Percentiles rank a stretch among this genome's conserved stretches.
Evolutionary conservation across 2,888 invertebrate genomes (phyloP).

Genomic region (Ptilodon capucinus): DNA sequence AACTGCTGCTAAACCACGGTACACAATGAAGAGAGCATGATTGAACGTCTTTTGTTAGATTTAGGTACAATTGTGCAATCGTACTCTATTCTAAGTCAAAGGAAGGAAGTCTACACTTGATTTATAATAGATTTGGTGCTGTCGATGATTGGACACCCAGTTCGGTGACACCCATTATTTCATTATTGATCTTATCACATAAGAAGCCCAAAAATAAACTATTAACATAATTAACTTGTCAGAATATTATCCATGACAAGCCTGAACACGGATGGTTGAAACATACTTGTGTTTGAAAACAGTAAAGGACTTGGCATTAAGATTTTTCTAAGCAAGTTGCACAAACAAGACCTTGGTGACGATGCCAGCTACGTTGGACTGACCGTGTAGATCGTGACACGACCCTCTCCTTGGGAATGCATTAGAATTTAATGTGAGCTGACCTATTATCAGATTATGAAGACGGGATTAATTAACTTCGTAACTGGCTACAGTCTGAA

Average conservation of each 20-base stretch:
- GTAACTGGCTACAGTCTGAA: background rate
- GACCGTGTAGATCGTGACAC: background rate
- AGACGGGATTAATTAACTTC: background rate
- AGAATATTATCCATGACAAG: background rate
- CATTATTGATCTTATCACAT: no score
- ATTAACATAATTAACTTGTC: background rate
- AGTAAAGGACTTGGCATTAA: background rate
- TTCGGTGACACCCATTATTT: background rate
- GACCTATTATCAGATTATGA: background rate
- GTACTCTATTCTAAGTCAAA: background rate
- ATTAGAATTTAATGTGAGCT: background rate
- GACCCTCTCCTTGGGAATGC: background rate
- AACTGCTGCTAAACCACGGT: slow-evolving; percentile 25
- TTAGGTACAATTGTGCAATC: background rate
- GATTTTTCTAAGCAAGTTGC: background rate
- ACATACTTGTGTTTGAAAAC: background rate
- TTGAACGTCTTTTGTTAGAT: slow-evolving; percentile 34
- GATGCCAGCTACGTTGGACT: background rate
- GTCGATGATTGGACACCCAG: background rate
- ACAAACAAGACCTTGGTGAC: background rate
- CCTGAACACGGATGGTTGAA: background rate
- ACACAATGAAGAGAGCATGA: slow-evolving; percentile 34
- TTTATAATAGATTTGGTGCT: background rate
- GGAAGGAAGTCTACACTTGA: background rate
- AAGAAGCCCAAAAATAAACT: background rate